phyloP scores from a whole-genome alignment of 2,888 invertebrate genomes.

The Xylota sylvarum region DNA sequence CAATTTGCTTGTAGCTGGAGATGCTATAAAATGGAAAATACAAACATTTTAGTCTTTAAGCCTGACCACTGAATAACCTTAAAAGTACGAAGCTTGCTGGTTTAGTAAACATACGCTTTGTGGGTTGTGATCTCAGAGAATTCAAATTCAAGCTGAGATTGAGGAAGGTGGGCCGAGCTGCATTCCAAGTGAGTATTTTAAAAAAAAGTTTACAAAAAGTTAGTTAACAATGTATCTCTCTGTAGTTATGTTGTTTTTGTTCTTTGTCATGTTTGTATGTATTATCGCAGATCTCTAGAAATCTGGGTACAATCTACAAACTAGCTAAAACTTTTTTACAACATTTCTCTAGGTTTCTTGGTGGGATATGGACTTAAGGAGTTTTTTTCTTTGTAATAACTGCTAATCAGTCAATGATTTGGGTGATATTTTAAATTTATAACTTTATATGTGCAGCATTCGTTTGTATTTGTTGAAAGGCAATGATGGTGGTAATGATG shows the following conservation, averaged over 20 bases:
- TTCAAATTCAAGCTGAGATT: constrained; percentile 98
- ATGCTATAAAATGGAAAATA: constrained; percentile 86
- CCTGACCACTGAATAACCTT: neutral
- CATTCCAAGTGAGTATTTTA: constrained; percentile 85
- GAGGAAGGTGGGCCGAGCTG: constrained; percentile 99
- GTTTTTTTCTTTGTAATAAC: constrained; percentile 33
- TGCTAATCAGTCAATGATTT: constrained; percentile 66
- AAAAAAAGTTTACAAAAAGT: constrained; percentile 52
- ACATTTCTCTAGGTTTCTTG: constrained; percentile 59
- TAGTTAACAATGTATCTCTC: constrained; percentile 29
- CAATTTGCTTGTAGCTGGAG: constrained; percentile 93
- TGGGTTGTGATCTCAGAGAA: constrained; percentile 94
- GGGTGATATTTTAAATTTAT: constrained; percentile 51
- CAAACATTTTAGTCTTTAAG: neutral
- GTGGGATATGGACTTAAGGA: constrained; percentile 34
- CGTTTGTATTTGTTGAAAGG: constrained; percentile 30
- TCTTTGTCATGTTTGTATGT: constrained; percentile 60
- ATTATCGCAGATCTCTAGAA: constrained; percentile 58
- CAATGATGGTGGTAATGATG: constrained; percentile 54
- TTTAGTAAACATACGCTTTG: constrained; percentile 92
- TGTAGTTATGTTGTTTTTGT: constrained; percentile 13
- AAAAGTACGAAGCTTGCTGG: constrained; percentile 10
- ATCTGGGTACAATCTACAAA: constrained; percentile 69
- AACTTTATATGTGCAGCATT: constrained; percentile 67
- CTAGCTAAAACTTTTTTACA: constrained; percentile 72